Evolutionary conservation across 2,797 vertebrate genomes (phyloP).

Genomic region (Phalloptychus januarius): DNA sequence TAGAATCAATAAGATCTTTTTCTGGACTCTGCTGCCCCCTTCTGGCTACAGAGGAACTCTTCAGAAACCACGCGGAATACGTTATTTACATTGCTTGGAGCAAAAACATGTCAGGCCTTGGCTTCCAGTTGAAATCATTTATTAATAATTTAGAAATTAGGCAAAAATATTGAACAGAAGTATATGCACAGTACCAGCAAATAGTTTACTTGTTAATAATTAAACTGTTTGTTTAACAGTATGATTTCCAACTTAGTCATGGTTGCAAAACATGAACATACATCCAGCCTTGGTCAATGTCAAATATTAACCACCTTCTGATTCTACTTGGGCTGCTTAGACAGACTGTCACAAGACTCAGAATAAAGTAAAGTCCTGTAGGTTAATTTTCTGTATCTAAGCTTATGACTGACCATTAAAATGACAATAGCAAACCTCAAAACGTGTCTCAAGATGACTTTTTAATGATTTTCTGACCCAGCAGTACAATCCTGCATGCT

Average conservation of each 20-base stretch:
- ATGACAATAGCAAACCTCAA: not conserved
- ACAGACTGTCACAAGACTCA: not conserved
- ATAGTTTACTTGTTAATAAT: not conserved
- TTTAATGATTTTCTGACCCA: not conserved
- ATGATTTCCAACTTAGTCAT: not conserved
- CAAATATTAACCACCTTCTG: not conserved
- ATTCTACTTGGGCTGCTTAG: not conserved
- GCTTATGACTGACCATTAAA: not conserved
- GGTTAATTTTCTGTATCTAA: not conserved
- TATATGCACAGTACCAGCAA: not conserved
- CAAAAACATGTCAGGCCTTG: no score
- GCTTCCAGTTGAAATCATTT: not conserved
- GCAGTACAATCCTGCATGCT: not conserved
- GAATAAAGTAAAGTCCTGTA: not conserved
- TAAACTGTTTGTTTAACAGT: not conserved
- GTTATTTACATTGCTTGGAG: not conserved
- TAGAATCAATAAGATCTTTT: not conserved
- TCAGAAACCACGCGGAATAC: not conserved
- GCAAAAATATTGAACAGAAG: no score
- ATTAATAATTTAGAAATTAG: not conserved
- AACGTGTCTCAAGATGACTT: not conserved
- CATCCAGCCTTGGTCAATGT: not conserved
- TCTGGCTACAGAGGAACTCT: slow-evolving; percentile 20
- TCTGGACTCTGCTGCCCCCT: slow-evolving; percentile 57
- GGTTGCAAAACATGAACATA: not conserved